Evolutionary conservation across 2,113 vertebrate species (phyloP).

Genomic region (Tetrax tetrax): DNA sequence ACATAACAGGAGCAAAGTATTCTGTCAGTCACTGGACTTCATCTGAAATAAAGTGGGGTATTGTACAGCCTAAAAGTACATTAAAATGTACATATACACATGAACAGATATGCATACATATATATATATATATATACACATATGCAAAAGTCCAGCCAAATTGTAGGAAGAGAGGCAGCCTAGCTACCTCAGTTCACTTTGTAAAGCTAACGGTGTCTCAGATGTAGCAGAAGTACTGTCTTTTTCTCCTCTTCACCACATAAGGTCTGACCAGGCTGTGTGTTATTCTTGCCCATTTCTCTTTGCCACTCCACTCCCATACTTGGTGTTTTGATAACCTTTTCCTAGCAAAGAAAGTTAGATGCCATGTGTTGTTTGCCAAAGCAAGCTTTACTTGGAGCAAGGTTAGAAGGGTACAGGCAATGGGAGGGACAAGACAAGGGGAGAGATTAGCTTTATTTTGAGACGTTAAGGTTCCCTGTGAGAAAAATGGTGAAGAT

Average conservation of each 20-base stretch:
- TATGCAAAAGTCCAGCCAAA: neutral
- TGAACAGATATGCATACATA: rapidly evolving
- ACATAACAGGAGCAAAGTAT: neutral
- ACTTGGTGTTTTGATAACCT: neutral
- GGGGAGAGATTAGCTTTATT: neutral
- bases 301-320: neutral
- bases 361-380: neutral
- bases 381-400: neutral
- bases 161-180: neutral
- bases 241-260: neutral
- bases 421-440: neutral
- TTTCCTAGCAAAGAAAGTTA: neutral
- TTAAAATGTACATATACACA: neutral
- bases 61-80: neutral
- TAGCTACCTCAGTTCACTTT: neutral
- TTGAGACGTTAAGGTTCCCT: neutral
- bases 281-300: neutral
- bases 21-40: neutral
- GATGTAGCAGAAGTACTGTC: neutral
- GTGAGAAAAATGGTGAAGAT: neutral
- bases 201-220: neutral
- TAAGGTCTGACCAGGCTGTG: neutral
- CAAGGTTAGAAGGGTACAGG: neutral
- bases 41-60: neutral
- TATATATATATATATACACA: neutral